Evolutionary conservation across 2,797 vertebrate species (phyloP).

Genomic region (Bradypus variegatus): DNA sequence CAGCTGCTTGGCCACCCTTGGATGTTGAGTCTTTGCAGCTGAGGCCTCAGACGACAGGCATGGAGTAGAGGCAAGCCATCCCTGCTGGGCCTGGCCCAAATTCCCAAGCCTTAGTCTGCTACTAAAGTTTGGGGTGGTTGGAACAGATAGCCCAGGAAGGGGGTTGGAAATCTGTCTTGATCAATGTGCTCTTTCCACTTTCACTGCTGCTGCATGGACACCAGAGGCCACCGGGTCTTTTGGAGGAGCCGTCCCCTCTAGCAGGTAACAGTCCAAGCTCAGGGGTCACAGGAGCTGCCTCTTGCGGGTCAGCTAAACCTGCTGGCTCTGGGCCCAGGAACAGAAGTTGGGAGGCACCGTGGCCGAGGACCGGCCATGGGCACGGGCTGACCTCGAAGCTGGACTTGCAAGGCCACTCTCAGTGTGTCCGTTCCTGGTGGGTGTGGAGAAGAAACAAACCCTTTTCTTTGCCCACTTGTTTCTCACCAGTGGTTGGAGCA

Average conservation of each 20-base stretch:
- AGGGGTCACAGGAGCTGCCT: not conserved
- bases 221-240: not conserved
- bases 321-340: not conserved
- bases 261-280: not conserved
- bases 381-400: not conserved
- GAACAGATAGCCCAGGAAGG: not conserved
- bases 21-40: not conserved
- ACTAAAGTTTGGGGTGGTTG: not conserved
- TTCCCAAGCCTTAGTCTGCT: not conserved
- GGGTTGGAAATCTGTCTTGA: not conserved
- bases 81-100: not conserved
- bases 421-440: not conserved
- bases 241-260: not conserved
- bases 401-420: not conserved
- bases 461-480: not conserved
- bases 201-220: rapidly evolving
- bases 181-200: not conserved
- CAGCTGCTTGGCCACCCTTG: not conserved
- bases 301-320: not conserved
- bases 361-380: rapidly evolving
- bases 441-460: not conserved
- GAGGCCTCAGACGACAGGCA: not conserved
- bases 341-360: not conserved
- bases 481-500: not conserved
- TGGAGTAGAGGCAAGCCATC: not conserved